Conservation (phyloP, 2,113 vertebrate genomes). For the Sinocyclocheilus grahami region DNA sequence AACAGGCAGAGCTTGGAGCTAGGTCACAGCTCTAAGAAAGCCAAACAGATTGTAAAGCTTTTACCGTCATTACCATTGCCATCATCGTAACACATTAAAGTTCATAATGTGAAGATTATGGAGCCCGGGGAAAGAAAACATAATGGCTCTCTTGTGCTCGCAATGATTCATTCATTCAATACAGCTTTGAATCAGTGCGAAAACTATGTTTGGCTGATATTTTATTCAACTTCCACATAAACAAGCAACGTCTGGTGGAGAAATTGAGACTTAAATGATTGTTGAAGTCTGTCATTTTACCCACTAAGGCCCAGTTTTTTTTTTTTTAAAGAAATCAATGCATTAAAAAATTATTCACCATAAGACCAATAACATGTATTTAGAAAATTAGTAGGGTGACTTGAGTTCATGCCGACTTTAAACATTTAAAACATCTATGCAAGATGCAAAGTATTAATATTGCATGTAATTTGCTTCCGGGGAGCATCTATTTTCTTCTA, state of each 20-base stretch:
- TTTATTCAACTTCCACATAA: not conserved
- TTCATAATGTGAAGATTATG: slow-evolving; percentile 3
- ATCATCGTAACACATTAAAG: not conserved
- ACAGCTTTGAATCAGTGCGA: not conserved
- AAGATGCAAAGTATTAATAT: not conserved
- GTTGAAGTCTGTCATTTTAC: not conserved
- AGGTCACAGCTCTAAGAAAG: not conserved
- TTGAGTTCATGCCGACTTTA: not conserved
- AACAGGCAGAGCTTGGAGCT: not conserved
- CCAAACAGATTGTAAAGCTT: not conserved
- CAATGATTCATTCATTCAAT: not conserved
- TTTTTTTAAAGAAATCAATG: not conserved
- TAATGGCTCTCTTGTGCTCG: not conserved
- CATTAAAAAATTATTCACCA: not conserved
- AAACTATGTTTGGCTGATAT: not conserved
- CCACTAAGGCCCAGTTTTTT: too few relatives aligned
- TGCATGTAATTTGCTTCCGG: not conserved
- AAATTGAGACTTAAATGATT: not conserved
- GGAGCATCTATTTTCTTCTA: not conserved
- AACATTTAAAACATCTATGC: not conserved
- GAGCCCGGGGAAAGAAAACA: not conserved
- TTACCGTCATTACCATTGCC: not conserved
- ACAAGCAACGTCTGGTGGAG: not conserved
- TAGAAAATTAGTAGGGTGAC: not conserved
- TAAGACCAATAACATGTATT: not conserved